These are phyloP conservation scores for Anguilla japonica DNA, from an alignment of 2,113 vertebrate genomes.

Conservation along the genomic window DNA sequence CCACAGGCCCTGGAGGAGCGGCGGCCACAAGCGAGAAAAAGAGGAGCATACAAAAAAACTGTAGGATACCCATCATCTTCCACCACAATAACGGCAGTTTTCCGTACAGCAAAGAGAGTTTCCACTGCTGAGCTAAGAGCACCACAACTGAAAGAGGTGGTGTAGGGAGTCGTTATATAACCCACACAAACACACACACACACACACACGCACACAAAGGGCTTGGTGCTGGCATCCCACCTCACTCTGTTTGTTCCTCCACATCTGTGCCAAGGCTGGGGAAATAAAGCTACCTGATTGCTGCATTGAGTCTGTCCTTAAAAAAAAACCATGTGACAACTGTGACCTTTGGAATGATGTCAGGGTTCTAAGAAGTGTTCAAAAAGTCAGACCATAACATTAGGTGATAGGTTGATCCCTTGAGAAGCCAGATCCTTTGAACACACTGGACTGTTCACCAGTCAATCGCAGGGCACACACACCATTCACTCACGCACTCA, in stretches of 20 bases:
- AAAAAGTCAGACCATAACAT: background rate
- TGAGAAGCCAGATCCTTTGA: background rate
- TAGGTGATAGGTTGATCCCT: background rate
- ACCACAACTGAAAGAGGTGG: background rate
- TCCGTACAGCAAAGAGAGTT: background rate
- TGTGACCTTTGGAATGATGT: too few species aligned
- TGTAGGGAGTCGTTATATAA: background rate
- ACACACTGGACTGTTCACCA: too few species aligned
- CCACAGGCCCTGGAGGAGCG: background rate
- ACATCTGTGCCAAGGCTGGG: background rate
- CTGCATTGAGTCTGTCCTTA: too few species aligned
- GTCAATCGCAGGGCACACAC: too few species aligned
- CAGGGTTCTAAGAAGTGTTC: too few species aligned
- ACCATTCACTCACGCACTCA: too few species aligned
- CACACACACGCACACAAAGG: background rate
- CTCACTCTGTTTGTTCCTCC: background rate
- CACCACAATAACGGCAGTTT: background rate
- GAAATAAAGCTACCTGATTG: background rate
- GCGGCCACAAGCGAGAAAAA: background rate
- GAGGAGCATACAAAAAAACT: constrained; percentile 14
- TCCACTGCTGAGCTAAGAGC: background rate
- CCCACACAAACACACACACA: background rate
- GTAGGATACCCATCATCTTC: constrained; percentile 17
- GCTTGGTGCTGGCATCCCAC: background rate
- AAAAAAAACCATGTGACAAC: too few species aligned